Base-by-base conservation (phyloP, 2,888 invertebrate species). In the Lithophane ornitopus region DNA sequence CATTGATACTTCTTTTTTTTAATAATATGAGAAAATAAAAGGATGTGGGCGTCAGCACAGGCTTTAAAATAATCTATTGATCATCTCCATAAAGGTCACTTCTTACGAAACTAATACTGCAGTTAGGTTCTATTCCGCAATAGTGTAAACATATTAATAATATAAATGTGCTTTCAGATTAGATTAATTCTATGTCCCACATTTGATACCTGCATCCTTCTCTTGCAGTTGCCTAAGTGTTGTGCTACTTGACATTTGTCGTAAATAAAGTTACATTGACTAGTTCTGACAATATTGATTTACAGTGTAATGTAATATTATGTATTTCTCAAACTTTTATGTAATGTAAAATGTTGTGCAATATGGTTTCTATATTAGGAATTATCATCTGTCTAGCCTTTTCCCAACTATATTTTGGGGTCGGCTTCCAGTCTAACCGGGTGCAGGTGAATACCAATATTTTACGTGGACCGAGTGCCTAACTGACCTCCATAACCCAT, bases 221-320 rank as follows among this genome's bases (percentile, higher is more conserved):
- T 39, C 65, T 56, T 52, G 56, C 44, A 46, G 59, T 76, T 69
- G 68, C 66, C 14, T 68, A 68, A 68, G 41, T 46, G 28, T 58
- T 77, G 58, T 63, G 44, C 14, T 52, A 65, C 56, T 83, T 84
- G 73, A 73, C 69, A 81, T 81, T 81, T 80, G 49, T 52, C 65
- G 72, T 72, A 66, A 72, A 80, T 72, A 69, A 61, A 66, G 72
- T 81, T 80, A 58, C 68, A 84, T 81, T 81, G 65, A 26, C 63
- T 22, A 22, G 80, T 52, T 22, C 46, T 65, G 49, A 72, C 65
- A 58, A 58, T 73, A 80, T 81, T 65, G 34, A 83, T 71, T 78
- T 59, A 59, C 71, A n/a, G 7, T 54, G 34, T 26, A 80, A 59
- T 68, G 34, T 56, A 61, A 49, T 46, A 19, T 39, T 59, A 49